Evolutionary conservation across 2,113 vertebrate genomes (phyloP), one percentile per base, ranked within the genome.

Genomic region (Chunga burmeisteri): DNA sequence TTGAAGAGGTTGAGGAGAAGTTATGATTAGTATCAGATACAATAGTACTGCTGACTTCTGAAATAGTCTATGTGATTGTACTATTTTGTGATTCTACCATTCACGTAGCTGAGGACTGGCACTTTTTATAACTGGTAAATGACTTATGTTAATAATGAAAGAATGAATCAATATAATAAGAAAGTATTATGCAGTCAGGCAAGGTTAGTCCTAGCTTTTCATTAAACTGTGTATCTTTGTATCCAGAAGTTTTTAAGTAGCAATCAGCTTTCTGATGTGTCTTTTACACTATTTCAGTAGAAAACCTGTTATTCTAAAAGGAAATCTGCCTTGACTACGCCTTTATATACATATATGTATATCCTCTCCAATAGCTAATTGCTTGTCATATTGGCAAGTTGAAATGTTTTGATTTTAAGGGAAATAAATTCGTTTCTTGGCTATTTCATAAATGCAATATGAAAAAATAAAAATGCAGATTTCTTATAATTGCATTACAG

Each of bases 71-170:
- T 59, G 20, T 63, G 56, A 82, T 59, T 85, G 15, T 71, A 50
- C 79, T 71, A 74, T 50, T 68, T 38, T n/a, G 13, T 74, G 59
- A 72, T 83, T 77, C 23, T 49, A 13, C 16, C 83, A 65, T 85
- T 84, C 52, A 53, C 62, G 11, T 19, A 73, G 50, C 50, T 78
- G 70, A 81, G 80, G 66, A 85, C 8, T 73, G 53, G n/a, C 47
- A 94, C 27, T 78, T 90, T 66, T 90, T 36, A 44, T 94, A 95
- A 89, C 63, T 78, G 36, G 16, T 46, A 92, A 89, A 62, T 63
- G 49, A 49, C 25, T 86, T 83, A 83, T 94, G 95, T 96, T 95
- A 91, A 84, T 79, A 97, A 18, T 58, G 74, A 89, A 78, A 77
- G 47, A 68, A 56, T 89, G 53, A 93, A 92, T 68, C 56, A 90